Evolutionary conservation across 2,113 vertebrate genomes (phyloP).

Genomic region (Callospermophilus lateralis): DNA sequence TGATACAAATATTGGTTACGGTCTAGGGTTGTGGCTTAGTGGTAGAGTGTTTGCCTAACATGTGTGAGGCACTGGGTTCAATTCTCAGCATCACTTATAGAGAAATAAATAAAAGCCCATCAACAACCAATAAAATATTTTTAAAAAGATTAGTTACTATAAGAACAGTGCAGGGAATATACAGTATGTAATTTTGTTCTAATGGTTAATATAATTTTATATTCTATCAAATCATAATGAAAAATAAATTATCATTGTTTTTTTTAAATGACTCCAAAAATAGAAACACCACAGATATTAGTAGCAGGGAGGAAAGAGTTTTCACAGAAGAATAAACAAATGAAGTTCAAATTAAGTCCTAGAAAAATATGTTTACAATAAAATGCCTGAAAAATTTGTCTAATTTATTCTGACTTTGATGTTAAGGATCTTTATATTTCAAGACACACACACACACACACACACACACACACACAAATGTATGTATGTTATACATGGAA

Average conservation of each 20-base stretch:
- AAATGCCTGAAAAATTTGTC: background rate
- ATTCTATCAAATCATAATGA: background rate
- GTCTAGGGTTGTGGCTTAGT: too few species aligned
- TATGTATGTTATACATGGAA: background rate
- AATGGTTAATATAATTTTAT: background rate
- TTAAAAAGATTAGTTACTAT: background rate
- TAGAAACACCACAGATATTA: background rate
- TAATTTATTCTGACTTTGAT: background rate
- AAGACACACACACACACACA: too few species aligned
- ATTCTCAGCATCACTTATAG: too few species aligned
- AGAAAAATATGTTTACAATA: background rate
- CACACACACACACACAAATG: too few species aligned
- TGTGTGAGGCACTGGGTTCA: too few species aligned
- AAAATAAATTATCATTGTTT: background rate
- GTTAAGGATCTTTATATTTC: background rate
- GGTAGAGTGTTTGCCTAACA: too few species aligned
- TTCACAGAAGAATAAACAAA: conserved; percentile 12
- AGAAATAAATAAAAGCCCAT: too few species aligned
- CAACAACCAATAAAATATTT: too few species aligned
- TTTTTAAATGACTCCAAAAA: background rate
- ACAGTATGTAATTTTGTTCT: background rate
- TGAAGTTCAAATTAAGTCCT: background rate
- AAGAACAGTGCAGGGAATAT: background rate
- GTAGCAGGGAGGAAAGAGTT: background rate
- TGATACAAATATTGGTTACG: background rate